Conservation (phyloP, 2,888 invertebrate genomes). For the Myathropa florea region DNA sequence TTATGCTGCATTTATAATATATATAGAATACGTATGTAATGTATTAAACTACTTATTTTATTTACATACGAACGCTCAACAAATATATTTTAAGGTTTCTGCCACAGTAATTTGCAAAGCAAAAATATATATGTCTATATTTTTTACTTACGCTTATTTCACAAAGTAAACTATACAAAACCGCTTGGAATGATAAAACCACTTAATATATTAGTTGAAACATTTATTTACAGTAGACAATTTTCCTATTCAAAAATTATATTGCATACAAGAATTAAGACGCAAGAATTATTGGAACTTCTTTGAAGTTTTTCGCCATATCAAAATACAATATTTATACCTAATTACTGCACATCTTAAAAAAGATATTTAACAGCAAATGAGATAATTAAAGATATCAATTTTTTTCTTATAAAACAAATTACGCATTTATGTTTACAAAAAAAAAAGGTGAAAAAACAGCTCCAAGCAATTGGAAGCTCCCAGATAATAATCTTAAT, state of each 20-base stretch:
- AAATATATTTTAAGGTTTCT: slow-evolving; percentile 68
- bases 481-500: not conserved
- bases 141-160: slow-evolving; percentile 64
- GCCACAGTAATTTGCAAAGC: slow-evolving; percentile 65
- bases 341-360: slow-evolving; percentile 54
- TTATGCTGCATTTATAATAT: slow-evolving; percentile 28
- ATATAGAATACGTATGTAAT: slow-evolving; percentile 49
- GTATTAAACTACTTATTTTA: slow-evolving; percentile 36
- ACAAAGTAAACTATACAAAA: slow-evolving; percentile 64
- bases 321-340: slow-evolving; percentile 42
- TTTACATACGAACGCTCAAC: slow-evolving; percentile 60
- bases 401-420: slow-evolving; percentile 1
- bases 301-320: slow-evolving; percentile 11
- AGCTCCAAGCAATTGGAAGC: not conserved
- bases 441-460: slow-evolving; percentile 2
- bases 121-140: slow-evolving; percentile 49
- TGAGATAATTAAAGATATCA: slow-evolving; percentile 26
- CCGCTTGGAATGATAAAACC: slow-evolving; percentile 69
- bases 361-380: slow-evolving; percentile 38
- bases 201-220: slow-evolving; percentile 63
- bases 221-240: slow-evolving; percentile 59
- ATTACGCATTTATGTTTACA: slow-evolving; percentile 51
- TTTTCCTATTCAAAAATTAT: slow-evolving; percentile 41
- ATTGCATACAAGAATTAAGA: slow-evolving; percentile 54
- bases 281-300: slow-evolving; percentile 10